These are phyloP conservation scores for Strongylocentrotus purpuratus DNA, from an alignment of 35 echinoderm and acorn worm genomes.

Conservation along the genomic window DNA sequence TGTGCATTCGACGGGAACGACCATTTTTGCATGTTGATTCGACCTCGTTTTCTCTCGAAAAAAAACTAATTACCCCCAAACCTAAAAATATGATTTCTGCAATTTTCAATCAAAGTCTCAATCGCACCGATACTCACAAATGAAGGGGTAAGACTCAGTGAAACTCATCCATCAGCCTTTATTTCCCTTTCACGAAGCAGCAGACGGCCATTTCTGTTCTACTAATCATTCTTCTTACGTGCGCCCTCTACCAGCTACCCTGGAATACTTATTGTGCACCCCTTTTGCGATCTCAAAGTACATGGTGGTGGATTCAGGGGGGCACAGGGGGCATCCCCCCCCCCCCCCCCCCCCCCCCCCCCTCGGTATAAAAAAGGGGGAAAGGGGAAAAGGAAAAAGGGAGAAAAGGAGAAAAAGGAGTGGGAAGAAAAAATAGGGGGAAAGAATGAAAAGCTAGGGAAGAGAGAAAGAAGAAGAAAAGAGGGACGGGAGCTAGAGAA, in stretches of 20 bases:
- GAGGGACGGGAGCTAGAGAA: too few species aligned
- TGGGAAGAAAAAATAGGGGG: too few species aligned
- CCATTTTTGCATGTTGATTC: constrained; percentile 11
- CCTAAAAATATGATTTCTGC: background rate
- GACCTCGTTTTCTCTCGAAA: background rate
- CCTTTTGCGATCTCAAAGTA: too few species aligned
- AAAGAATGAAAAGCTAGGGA: too few species aligned
- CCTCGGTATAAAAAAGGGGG: too few species aligned
- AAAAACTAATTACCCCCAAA: background rate
- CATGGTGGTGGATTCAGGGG: too few species aligned
- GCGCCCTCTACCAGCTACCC: background rate
- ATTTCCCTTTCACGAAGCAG: background rate
- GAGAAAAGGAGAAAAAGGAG: too few species aligned
- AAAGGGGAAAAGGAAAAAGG: too few species aligned
- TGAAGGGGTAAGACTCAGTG: background rate
- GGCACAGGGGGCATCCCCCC: too few species aligned
- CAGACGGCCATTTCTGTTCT: background rate
- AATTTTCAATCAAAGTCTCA: background rate
- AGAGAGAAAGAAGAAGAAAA: too few species aligned
- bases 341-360: too few species aligned
- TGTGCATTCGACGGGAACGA: constrained; percentile 22
- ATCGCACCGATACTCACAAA: background rate
- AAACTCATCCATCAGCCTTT: too few species aligned
- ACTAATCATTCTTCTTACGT: background rate
- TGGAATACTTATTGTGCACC: background rate